Base-by-base conservation (phyloP, 2,797 vertebrate species). In the Ataeniobius toweri region DNA sequence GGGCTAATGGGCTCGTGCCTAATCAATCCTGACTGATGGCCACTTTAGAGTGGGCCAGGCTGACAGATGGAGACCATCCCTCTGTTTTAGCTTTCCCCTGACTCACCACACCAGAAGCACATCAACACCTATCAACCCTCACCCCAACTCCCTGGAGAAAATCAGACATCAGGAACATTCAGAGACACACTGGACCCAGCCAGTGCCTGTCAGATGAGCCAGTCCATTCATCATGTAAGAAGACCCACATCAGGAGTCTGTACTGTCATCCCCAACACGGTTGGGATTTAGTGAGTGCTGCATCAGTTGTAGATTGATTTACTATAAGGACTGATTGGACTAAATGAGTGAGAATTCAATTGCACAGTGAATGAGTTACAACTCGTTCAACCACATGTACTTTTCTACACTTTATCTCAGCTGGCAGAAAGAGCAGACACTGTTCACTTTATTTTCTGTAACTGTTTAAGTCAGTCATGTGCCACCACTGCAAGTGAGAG, bases 11-110 rank as follows among this genome's bases (percentile, higher is more conserved):
- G 80, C 90, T 88, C 65, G 50, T 92, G 88, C 89, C 88, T 91
- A 93, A 94, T 94, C 93, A 94, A 94, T 94, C 86, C 89, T 91
- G 90, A 92, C 88, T 91, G 91, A 94, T 93, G 93, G 89, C 92
- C 92, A 94, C 93, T 94, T 92, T 94, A 81, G 90, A 91, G 86
- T 51, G 77, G 86, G 78, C 82, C 83, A 53, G 85, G 82, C 89
- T 86, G 92, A 93, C 94, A 94, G 91, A 93, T 94, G 91, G 90
- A 91, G 85, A 90, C 90, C 90, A 89, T 93, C 91, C 83, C 80
- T 92, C 83, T 90, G 83, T 71, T 91, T 91, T 92, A 92, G 85
- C 82, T 90, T 86, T 86, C 89, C 91, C 88, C 86, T 55, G 86
- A 83, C 89, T 80, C 80, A 86, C 76, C 26, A 39, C 56, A 67